A percentile compares a stretch with the other conserved stretches of the same genome.
phyloP scores from a whole-genome alignment of 2,113 vertebrate species.

The Dipodomys ordii region DNA sequence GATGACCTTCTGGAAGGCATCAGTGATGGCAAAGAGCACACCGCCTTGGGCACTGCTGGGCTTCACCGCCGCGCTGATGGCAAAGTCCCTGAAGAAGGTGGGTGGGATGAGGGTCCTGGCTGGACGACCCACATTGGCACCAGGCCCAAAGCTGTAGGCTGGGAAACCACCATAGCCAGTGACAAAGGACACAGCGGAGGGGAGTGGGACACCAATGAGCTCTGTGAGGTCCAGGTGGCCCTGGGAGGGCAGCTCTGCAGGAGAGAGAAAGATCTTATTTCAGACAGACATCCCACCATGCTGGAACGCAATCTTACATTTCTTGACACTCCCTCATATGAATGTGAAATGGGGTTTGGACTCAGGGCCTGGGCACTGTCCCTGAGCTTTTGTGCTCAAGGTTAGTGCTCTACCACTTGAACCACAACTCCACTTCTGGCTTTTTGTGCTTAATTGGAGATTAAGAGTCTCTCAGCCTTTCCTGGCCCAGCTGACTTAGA shows the following conservation, averaged over 20 bases:
- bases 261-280: not conserved
- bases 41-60: conserved; percentile 90
- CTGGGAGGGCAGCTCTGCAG: conserved; percentile 87
- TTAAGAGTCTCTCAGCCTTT: no score
- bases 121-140: conserved; percentile 94
- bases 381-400: no score
- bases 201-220: conserved; percentile 96
- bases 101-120: conserved; percentile 91
- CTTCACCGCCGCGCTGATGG: conserved; percentile 90
- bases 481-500: no score
- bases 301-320: not conserved
- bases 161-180: conserved; percentile 96
- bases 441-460: no score
- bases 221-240: conserved; percentile 93
- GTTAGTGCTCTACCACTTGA: no score
- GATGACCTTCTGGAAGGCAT: conserved; percentile 94
- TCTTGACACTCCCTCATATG: no score
- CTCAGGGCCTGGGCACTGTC: no score
- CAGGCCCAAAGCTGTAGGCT: conserved; percentile 94
- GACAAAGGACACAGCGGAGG: conserved; percentile 95
- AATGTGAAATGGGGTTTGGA: no score
- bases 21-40: conserved; percentile 94
- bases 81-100: conserved; percentile 93
- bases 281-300: not conserved
- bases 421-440: no score